Evolutionary conservation across 2,888 invertebrate species (phyloP).

Genomic region (Agonopterix arenella): DNA sequence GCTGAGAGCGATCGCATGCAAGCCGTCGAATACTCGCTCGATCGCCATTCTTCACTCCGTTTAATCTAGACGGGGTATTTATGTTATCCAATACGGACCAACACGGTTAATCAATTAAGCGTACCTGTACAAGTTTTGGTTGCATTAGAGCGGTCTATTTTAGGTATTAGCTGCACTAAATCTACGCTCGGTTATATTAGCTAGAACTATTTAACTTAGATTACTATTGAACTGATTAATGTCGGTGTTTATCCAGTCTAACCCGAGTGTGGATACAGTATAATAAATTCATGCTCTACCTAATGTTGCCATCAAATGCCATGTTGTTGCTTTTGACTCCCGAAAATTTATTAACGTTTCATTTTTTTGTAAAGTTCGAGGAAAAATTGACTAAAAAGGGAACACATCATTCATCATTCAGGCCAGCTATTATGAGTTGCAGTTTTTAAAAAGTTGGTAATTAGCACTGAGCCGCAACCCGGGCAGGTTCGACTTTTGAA

Average conservation of each 20-base stretch:
- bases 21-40: slow-evolving; percentile 25
- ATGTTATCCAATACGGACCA: slow-evolving; percentile 28
- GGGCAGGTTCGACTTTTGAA: slow-evolving; percentile 61
- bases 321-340: slow-evolving; percentile 32
- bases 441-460: slow-evolving; percentile 71
- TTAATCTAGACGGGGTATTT: slow-evolving; percentile 28
- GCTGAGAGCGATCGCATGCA: slow-evolving; percentile 31
- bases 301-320: slow-evolving; percentile 30
- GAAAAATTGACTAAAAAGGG: slow-evolving; percentile 29
- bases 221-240: no score
- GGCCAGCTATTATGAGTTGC: slow-evolving; percentile 71
- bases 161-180: slow-evolving; percentile 31
- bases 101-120: slow-evolving; percentile 45
- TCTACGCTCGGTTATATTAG: slow-evolving; percentile 14
- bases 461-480: slow-evolving; percentile 62
- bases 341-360: slow-evolving; percentile 24
- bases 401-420: slow-evolving; percentile 73
- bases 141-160: slow-evolving; percentile 44
- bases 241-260: neutral
- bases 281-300: neutral
- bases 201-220: no score
- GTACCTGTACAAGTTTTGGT: slow-evolving; percentile 40
- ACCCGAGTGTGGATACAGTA: neutral
- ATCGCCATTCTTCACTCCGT: slow-evolving; percentile 34
- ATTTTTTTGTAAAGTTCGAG: slow-evolving; percentile 33